These are phyloP conservation scores for Amaurobius ferox DNA, from an alignment of 2,888 invertebrate genomes.

Conservation along the genomic window DNA sequence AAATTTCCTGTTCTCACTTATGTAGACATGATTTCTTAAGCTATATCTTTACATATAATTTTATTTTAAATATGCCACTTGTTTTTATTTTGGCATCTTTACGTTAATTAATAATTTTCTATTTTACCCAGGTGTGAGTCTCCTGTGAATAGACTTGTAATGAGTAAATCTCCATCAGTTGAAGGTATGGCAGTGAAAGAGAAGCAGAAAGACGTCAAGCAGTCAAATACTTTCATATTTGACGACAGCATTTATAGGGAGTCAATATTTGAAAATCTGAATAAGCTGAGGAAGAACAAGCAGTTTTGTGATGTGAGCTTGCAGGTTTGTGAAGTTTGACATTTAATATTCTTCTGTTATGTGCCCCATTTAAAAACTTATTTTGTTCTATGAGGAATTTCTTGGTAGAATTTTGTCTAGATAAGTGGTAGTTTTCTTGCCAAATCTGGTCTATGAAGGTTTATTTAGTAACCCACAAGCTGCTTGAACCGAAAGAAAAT, in stretches of 20 bases:
- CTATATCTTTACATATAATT: not conserved
- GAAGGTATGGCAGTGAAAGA: slow-evolving; percentile 65
- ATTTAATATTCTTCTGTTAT: no score
- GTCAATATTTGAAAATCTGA: slow-evolving; percentile 83
- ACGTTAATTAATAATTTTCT: not conserved
- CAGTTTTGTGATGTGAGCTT: slow-evolving; percentile 92
- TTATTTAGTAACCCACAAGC: no score
- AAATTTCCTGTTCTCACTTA: no score
- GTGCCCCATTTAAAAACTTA: no score
- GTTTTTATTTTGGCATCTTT: not conserved
- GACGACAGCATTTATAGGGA: slow-evolving; percentile 75
- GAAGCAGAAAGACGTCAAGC: slow-evolving; percentile 37
- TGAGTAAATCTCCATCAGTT: slow-evolving; percentile 51
- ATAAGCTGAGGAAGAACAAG: slow-evolving; percentile 88
- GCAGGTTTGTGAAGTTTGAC: slow-evolving; percentile 81
- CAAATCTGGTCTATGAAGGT: no score
- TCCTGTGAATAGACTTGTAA: slow-evolving; percentile 47
- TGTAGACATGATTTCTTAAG: no score
- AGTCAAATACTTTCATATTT: slow-evolving; percentile 74
- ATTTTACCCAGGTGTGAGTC: slow-evolving; percentile 33
- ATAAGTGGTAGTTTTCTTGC: no score
- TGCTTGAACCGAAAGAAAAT: no score
- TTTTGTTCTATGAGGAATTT: no score
- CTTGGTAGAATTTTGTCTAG: no score
- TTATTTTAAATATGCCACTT: no score